phyloP scores from a whole-genome alignment of 2,113 vertebrate genomes.

The Lynx canadensis region DNA sequence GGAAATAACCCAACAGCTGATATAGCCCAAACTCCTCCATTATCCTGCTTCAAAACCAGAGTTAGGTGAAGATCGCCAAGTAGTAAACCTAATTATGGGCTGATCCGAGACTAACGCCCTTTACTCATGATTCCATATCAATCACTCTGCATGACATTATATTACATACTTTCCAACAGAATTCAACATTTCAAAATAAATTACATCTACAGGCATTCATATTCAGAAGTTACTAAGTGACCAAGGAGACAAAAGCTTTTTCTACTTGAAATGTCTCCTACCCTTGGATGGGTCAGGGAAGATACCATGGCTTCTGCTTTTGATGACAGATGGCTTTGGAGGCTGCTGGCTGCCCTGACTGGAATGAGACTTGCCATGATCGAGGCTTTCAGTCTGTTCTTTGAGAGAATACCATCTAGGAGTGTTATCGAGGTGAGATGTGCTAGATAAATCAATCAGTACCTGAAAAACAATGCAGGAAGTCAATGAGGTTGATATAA shows the following conservation, averaged over 20 bases:
- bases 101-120: background rate
- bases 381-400: constrained; percentile 96
- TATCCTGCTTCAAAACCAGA: background rate
- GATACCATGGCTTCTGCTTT: constrained; percentile 98
- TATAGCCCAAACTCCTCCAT: background rate
- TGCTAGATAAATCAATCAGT: constrained; percentile 95
- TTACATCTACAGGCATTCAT: background rate
- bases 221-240: background rate
- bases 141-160: background rate
- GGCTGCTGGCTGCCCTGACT: constrained; percentile 91
- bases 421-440: constrained; percentile 94
- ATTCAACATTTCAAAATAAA: background rate
- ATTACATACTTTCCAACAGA: background rate
- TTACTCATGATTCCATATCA: background rate
- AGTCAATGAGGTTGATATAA: background rate
- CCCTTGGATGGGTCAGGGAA: constrained; percentile 98
- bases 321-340: constrained; percentile 97
- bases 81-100: background rate
- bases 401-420: constrained; percentile 96
- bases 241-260: background rate
- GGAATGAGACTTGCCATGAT: constrained; percentile 92
- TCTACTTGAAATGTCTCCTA: constrained; percentile 83
- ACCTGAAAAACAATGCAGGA: constrained; percentile 86
- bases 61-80: background rate
- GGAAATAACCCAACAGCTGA: background rate